Evolutionary conservation across 2,797 vertebrate genomes (phyloP).

Genomic region (Gobionotothen gibberifrons): DNA sequence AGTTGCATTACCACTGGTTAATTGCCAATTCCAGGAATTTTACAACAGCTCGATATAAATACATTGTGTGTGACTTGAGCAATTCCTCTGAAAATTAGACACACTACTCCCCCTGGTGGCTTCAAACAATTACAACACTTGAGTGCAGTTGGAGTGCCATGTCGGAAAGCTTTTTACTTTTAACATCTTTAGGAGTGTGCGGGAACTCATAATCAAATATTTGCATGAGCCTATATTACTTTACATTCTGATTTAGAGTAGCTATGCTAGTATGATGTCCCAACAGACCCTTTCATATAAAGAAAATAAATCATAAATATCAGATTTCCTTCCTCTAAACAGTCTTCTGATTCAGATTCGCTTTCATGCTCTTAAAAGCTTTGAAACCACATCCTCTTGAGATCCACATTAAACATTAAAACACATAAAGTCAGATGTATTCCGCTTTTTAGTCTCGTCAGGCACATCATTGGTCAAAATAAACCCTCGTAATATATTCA

Average conservation of each 20-base stretch:
- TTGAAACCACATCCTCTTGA: neutral
- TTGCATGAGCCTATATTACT: neutral
- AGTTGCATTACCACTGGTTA: constrained; percentile 36
- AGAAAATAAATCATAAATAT: neutral
- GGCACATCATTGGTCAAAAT: neutral
- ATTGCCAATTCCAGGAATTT: constrained; percentile 40
- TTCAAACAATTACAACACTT: constrained; percentile 24
- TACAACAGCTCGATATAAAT: constrained; percentile 18
- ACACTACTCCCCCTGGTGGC: constrained; percentile 75
- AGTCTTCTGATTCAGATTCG: neutral
- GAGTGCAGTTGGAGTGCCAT: neutral
- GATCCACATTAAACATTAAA: neutral
- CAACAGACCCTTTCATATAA: neutral
- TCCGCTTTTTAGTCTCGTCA: neutral
- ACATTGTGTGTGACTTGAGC: neutral
- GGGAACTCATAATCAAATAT: neutral
- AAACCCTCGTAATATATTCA: neutral
- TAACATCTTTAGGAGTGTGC: neutral
- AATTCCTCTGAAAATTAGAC: constrained; percentile 36
- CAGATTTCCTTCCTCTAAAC: neutral
- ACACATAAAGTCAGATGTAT: neutral
- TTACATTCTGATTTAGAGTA: neutral
- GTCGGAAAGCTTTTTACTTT: constrained; percentile 5
- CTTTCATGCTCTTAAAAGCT: neutral
- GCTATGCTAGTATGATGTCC: neutral